Evolutionary conservation across 2,888 invertebrate genomes (phyloP).

Genomic region (Pachycephus smyrnensis): DNA sequence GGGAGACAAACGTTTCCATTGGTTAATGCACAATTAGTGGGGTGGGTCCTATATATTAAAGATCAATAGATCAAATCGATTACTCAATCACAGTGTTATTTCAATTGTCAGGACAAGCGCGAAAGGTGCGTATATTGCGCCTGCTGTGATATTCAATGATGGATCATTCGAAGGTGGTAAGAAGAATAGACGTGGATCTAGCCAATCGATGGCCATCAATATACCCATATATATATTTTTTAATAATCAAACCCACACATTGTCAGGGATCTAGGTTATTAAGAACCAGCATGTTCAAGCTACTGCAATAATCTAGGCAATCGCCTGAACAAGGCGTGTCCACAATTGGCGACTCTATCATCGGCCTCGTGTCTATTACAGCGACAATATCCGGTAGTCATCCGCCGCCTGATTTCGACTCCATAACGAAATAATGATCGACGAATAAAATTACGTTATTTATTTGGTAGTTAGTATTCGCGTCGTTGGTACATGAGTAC

Average conservation of each 20-base stretch:
- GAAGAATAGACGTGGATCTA: not conserved
- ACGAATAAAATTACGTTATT: not conserved
- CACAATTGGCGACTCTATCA: not conserved
- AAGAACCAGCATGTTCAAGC: not conserved
- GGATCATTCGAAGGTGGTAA: not conserved
- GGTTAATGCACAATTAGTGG: not conserved
- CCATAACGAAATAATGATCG: not conserved
- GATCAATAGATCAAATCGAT: slow-evolving; percentile 1
- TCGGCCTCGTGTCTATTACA: not conserved
- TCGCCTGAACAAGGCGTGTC: not conserved
- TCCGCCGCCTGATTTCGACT: not conserved
- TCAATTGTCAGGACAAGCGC: not conserved
- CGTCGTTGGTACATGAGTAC: not conserved
- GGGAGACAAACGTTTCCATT: not conserved
- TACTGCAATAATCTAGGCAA: not conserved
- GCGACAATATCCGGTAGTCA: not conserved
- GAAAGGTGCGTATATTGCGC: not conserved
- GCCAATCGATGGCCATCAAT: not conserved
- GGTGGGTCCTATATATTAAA: not conserved
- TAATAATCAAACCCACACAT: not conserved
- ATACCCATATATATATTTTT: not conserved
- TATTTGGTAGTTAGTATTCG: not conserved
- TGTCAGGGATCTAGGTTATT: not conserved
- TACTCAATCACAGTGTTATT: not conserved
- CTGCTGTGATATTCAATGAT: not conserved